Evolutionary conservation across 2,113 vertebrate genomes (phyloP).

Genomic region (Alethe diademata): DNA sequence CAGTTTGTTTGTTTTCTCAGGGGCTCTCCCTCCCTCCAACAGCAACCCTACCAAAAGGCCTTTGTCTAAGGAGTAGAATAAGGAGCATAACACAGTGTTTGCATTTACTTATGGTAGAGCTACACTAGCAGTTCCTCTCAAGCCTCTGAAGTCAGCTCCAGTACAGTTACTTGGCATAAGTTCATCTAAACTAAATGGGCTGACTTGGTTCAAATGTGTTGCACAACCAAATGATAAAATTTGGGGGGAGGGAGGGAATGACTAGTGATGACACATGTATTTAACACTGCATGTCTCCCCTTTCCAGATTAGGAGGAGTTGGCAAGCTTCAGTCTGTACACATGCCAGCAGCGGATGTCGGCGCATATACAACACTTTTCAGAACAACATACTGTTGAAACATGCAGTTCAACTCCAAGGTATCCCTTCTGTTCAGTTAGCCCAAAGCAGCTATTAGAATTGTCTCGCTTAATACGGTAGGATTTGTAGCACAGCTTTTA

Average conservation of each 20-base stretch:
- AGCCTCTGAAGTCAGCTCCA: conserved; percentile 42
- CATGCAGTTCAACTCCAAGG: conserved; percentile 48
- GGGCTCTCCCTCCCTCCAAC: neutral
- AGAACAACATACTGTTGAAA: conserved; percentile 60
- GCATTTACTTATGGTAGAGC: conserved; percentile 2
- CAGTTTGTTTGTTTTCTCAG: neutral
- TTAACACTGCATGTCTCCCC: conserved; percentile 47
- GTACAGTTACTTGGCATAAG: conserved; percentile 40
- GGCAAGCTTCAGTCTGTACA: neutral
- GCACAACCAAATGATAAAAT: conserved; percentile 42
- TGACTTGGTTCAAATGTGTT: conserved; percentile 27
- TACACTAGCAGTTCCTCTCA: neutral
- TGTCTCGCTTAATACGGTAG: conserved; percentile 6
- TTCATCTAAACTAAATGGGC: conserved; percentile 39
- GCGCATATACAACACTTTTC: conserved; percentile 64
- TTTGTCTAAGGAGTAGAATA: neutral
- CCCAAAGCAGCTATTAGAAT: neutral
- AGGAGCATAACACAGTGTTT: neutral
- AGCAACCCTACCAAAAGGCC: neutral
- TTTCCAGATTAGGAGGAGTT: conserved; percentile 37
- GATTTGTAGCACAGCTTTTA: conserved; percentile 18
- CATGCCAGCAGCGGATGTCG: conserved; percentile 68
- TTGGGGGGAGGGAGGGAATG: neutral
- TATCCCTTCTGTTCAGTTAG: conserved; percentile 29
- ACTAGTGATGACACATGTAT: conserved; percentile 60